Percentiles rank a stretch among this genome's conserved stretches.
These are phyloP conservation scores for Elaphurus davidianus DNA, from an alignment of 2,113 vertebrate species.

Conservation along the genomic window DNA sequence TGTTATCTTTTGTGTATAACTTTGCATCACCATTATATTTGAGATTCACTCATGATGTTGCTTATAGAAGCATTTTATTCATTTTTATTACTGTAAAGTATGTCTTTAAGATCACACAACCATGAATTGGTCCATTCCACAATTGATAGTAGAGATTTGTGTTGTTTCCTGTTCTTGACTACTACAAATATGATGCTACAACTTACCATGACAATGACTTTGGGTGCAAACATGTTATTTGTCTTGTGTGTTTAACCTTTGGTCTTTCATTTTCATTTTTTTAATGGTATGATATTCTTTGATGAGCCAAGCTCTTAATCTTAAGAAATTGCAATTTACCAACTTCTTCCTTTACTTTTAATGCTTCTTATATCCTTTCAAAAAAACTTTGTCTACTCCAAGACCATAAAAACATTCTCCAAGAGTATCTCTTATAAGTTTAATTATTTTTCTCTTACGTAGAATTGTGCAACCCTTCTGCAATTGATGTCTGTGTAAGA, in stretches of 20 bases:
- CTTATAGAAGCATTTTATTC: background rate
- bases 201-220: background rate
- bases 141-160: background rate
- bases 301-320: background rate
- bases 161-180: background rate
- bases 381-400: background rate
- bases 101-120: background rate
- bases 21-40: background rate
- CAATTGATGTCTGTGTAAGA: background rate
- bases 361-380: background rate
- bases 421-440: background rate
- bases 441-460: background rate
- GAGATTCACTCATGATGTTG: background rate
- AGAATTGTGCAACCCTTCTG: background rate
- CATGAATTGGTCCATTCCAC: background rate
- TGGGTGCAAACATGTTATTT: background rate
- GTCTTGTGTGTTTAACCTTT: background rate
- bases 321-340: background rate
- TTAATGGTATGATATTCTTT: background rate
- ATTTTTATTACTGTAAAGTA: background rate
- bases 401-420: background rate
- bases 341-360: background rate
- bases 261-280: background rate
- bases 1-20: background rate
- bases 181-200: background rate